Conservation (phyloP, 2,113 vertebrate species). For the Bothrops jararaca region DNA sequence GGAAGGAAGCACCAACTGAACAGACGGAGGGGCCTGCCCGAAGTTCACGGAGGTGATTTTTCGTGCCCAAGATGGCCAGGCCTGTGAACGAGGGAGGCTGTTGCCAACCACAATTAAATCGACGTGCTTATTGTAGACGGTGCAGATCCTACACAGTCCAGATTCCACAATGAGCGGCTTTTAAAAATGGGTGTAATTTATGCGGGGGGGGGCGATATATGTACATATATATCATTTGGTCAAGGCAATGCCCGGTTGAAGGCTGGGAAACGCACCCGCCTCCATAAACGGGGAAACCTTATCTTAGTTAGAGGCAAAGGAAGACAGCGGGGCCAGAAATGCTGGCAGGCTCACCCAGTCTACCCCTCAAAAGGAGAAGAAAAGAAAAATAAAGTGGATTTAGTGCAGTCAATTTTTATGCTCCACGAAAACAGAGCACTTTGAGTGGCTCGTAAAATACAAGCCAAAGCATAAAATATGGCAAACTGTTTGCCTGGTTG, state of each 20-base stretch:
- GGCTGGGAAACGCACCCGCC: neutral
- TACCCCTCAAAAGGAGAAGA: neutral
- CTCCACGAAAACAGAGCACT: neutral
- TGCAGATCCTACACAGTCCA: too few species aligned
- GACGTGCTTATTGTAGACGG: neutral
- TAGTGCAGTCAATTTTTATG: neutral
- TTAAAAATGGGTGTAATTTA: neutral
- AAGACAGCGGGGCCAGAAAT: neutral
- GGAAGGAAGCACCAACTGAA: neutral
- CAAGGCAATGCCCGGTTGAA: neutral
- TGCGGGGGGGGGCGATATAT: neutral
- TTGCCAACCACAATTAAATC: neutral
- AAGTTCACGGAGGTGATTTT: neutral
- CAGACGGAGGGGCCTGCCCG: neutral
- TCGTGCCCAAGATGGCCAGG: too few species aligned
- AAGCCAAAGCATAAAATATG: neutral
- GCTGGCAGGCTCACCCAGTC: neutral
- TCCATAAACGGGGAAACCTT: neutral
- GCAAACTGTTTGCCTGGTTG: neutral
- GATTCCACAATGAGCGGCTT: neutral
- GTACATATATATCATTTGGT: too few species aligned
- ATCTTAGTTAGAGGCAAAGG: neutral
- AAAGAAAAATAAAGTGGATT: neutral
- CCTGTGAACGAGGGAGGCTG: neutral
- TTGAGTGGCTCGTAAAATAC: neutral